phyloP scores from a whole-genome alignment of 2,888 invertebrate genomes.

The Tryphoninae sp. region DNA sequence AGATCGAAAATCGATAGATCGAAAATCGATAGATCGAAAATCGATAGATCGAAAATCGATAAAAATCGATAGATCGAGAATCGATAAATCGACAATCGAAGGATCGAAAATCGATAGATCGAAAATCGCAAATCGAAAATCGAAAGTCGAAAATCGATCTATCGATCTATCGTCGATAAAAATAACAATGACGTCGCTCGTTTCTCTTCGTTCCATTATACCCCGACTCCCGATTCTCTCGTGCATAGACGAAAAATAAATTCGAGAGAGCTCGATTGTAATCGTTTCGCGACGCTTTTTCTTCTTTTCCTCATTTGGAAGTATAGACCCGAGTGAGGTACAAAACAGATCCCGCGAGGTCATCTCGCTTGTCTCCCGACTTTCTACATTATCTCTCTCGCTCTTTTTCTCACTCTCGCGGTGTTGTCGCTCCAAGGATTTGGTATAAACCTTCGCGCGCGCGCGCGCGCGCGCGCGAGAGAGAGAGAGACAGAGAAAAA shows the following conservation, averaged over 20 bases:
- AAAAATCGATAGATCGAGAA: not conserved
- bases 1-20: not conserved
- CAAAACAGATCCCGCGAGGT: conserved; percentile 55
- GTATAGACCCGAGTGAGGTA: conserved; percentile 31
- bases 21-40: not conserved
- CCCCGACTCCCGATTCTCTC: not conserved
- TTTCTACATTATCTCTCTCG: conserved; percentile 46
- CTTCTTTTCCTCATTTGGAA: conserved; percentile 49
- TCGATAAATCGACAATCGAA: not conserved
- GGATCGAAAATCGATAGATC: not conserved
- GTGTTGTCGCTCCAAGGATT: conserved; percentile 54
- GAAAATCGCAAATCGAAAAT: not conserved
- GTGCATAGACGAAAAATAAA: not conserved
- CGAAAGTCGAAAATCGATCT: not conserved
- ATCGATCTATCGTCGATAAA: not conserved
- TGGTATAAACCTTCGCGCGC: conserved; percentile 34
- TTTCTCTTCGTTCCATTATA: not conserved
- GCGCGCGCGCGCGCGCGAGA: not conserved
- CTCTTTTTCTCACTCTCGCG: conserved; percentile 17
- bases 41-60: not conserved
- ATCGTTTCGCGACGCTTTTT: conserved; percentile 23
- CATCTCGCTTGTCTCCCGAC: conserved; percentile 51
- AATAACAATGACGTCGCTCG: not conserved
- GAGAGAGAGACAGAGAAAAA: conserved; percentile 21
- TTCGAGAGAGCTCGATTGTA: conserved; percentile 2